These are phyloP conservation scores for Gonocerus acuteangulatus DNA, from an alignment of 2,888 invertebrate genomes.

Conservation along the genomic window DNA sequence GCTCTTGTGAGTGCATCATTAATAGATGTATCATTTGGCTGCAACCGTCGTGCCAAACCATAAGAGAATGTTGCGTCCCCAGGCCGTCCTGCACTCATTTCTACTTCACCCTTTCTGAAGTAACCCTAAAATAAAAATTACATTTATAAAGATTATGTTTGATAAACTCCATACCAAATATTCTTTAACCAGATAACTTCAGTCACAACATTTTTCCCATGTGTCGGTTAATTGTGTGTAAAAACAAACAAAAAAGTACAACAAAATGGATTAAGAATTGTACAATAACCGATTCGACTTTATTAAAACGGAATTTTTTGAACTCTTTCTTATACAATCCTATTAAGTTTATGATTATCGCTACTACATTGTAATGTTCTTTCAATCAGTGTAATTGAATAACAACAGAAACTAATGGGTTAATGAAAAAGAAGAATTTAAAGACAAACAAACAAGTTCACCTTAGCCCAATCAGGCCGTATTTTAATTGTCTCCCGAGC, in stretches of 20 bases:
- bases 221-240: no score
- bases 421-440: neutral
- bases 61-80: constrained; percentile 62
- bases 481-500: constrained; percentile 66
- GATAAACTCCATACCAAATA: neutral
- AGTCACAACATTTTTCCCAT: no score
- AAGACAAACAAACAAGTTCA: no score
- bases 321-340: no score
- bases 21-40: constrained; percentile 58
- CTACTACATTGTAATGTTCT: no score
- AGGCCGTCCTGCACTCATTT: constrained; percentile 58
- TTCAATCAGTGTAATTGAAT: neutral
- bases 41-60: constrained; percentile 56
- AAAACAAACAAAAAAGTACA: no score
- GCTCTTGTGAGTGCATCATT: constrained; percentile 55
- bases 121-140: constrained; percentile 51
- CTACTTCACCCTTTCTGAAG: constrained; percentile 64
- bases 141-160: neutral
- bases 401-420: neutral
- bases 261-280: no score
- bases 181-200: neutral
- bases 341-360: no score
- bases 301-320: no score
- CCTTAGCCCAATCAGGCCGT: constrained; percentile 73
- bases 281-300: no score